Conservation (phyloP, 2,888 invertebrate species). For the Syrphus vitripennis region DNA sequence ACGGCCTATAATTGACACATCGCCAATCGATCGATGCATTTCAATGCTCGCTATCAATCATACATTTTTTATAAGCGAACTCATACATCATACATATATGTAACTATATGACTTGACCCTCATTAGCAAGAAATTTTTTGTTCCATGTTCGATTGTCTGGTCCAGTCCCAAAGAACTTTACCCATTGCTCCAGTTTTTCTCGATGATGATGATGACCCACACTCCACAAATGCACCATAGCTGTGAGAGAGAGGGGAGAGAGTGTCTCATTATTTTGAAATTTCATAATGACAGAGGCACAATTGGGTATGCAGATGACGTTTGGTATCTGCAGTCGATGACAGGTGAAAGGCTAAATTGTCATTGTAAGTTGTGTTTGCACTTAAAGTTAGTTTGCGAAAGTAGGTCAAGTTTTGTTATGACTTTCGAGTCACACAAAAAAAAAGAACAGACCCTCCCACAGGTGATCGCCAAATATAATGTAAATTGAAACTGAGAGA, state of each 20-base stretch:
- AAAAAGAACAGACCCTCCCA: background rate
- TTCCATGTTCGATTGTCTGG: background rate
- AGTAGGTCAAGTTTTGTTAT: constrained; percentile 28
- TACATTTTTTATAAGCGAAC: background rate
- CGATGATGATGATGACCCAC: constrained; percentile 10
- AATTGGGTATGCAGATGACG: constrained; percentile 51
- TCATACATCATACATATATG: background rate
- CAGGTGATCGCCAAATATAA: background rate
- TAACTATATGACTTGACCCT: constrained; percentile 16
- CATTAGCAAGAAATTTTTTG: constrained; percentile 39
- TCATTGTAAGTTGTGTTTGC: constrained; percentile 28
- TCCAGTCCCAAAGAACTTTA: constrained; percentile 24
- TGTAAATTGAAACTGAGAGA: background rate
- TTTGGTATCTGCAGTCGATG: constrained; percentile 11
- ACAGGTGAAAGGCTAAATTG: constrained; percentile 66
- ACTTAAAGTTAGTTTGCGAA: background rate
- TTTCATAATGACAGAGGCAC: constrained; percentile 43
- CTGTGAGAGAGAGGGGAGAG: background rate
- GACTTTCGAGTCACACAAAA: background rate
- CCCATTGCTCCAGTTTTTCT: constrained; percentile 33
- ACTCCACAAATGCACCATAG: background rate
- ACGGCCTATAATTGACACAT: constrained; percentile 41
- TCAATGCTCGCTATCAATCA: constrained; percentile 11
- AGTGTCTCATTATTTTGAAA: constrained; percentile 58
- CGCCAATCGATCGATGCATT: background rate